Base-by-base conservation (phyloP, 2,797 vertebrate species). In the Ara ararauna region DNA sequence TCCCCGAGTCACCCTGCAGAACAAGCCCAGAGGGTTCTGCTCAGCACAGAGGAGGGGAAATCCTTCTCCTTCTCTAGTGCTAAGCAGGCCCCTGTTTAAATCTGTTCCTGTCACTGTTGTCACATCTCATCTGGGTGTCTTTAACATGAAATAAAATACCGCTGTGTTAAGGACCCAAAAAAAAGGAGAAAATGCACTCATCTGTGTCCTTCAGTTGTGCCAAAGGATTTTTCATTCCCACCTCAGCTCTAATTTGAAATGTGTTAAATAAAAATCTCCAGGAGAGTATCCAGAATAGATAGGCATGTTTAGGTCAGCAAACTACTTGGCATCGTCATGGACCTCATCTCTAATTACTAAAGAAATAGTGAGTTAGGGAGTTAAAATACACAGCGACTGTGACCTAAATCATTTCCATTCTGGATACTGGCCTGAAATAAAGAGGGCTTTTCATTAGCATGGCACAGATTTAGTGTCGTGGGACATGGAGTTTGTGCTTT, bases 321-420 rank as follows among this genome's bases (percentile, higher is more conserved):
- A 78, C 82, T 78, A 42, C 82, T 85, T 88, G 90, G 74, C 92
- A 92, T 51, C 90, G 85, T 92, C 44, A 5, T 32, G 74, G 82
- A 61, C 93, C 92, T 96, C 90, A 62, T 95, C 95, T 96, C 92
- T 97, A 91, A 96, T 97, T 97, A 97, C 96, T 92, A 92, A 83
- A 97, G 95, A 95, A 97, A 97, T 71, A 97, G 90, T 34, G 88
- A 95, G 81, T 94, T 94, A 73, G 71, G 80, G 73, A 96, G 95
- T 91, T 94, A 91, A 95, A 95, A 96, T 81, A 93, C 85, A 23
- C 94, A 67, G 72, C 4, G 38, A 91, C 90, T 91, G 87, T 87
- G 96, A 95, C 95, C 95, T 97, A 91, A 97, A 97, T 97, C 82
- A 95, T 96, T 96, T 94, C 94, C 91, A 89, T 87, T 96, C 90